Conservation (phyloP, 1,140 invertebrate genomes). For the Camponotus vicinus region DNA sequence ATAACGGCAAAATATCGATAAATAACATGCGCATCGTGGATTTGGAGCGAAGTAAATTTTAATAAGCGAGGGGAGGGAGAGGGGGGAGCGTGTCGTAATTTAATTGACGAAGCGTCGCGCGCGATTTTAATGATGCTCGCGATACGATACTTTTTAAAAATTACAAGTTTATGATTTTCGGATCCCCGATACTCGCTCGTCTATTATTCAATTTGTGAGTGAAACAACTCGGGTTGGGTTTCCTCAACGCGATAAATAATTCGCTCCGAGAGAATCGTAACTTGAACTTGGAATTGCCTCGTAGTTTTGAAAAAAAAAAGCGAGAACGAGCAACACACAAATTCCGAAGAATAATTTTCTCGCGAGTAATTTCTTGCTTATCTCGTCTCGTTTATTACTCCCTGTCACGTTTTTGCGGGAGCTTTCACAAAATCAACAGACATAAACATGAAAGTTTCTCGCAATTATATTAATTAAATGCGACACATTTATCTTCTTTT, state of each 20-base stretch:
- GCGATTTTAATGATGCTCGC: constrained; percentile 29
- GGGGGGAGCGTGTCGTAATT: constrained; percentile 12
- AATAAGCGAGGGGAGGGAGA: constrained; percentile 16
- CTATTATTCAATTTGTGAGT: not conserved
- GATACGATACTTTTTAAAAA: constrained; percentile 17
- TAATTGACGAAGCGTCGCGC: constrained; percentile 53
- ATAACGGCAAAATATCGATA: constrained; percentile 7
- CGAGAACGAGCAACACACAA: not conserved
- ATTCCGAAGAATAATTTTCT: constrained; percentile 30
- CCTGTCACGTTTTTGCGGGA: not conserved
- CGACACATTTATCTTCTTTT: not conserved
- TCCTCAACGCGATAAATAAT: not conserved
- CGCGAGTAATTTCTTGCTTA: not conserved
- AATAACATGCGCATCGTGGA: not conserved
- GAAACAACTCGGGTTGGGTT: not conserved
- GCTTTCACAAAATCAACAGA: not conserved
- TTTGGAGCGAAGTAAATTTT: constrained; percentile 27
- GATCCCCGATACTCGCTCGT: not conserved
- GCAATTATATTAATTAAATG: not conserved
- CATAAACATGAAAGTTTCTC: constrained; percentile 1
- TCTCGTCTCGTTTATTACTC: not conserved
- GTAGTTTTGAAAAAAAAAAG: not conserved
- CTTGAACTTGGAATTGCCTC: not conserved
- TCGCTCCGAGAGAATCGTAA: not conserved
- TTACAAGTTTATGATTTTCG: constrained; percentile 9